Percentiles rank a stretch among this genome's conserved stretches.
These are phyloP conservation scores for Prionailurus bengalensis DNA, from an alignment of 2,113 vertebrate species.

Conservation along the genomic window DNA sequence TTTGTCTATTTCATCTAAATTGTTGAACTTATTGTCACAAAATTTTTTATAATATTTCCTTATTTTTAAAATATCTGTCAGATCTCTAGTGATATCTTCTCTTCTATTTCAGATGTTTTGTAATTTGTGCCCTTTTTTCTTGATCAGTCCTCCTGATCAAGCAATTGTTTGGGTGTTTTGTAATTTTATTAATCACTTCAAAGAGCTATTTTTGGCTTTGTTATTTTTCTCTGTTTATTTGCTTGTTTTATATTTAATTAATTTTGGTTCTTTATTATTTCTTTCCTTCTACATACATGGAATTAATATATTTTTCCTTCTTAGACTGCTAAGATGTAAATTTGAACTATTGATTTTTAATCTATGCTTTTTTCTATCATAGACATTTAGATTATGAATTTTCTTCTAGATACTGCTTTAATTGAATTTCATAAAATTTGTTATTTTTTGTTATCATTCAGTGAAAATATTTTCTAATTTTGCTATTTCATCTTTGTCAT, in stretches of 20 bases:
- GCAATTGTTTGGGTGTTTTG: background rate
- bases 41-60: background rate
- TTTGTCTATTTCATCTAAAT: conserved; percentile 31
- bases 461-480: conserved; percentile 29
- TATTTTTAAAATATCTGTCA: conserved; percentile 4
- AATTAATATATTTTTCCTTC: background rate
- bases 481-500: background rate
- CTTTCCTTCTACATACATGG: conserved; percentile 1
- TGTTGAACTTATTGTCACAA: conserved; percentile 29
- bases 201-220: background rate
- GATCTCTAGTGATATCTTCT: background rate
- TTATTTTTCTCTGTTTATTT: conserved; percentile 31
- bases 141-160: background rate
- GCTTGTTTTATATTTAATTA: background rate
- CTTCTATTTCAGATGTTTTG: background rate
- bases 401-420: conserved; percentile 4
- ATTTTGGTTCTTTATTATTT: conserved; percentile 8
- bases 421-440: conserved; percentile 16
- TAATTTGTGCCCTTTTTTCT: background rate
- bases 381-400: background rate
- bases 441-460: conserved; percentile 27
- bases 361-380: background rate
- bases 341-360: conserved; percentile 13
- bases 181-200: conserved; percentile 9
- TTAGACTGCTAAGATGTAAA: background rate